Evolutionary conservation across 2,797 vertebrate genomes (phyloP).

Genomic region (Margarornis squamiger): DNA sequence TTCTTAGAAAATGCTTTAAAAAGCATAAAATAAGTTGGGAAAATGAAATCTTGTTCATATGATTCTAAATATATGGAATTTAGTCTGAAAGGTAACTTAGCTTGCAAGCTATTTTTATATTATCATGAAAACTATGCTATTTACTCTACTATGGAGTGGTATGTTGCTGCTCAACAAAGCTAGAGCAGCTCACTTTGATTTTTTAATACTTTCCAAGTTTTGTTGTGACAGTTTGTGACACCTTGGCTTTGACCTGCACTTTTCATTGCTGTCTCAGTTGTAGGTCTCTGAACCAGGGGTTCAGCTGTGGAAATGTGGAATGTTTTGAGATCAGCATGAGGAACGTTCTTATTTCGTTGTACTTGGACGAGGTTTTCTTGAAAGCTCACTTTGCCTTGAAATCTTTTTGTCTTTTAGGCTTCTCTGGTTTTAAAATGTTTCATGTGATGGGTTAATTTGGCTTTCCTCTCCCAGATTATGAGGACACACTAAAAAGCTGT

Average conservation of each 20-base stretch:
- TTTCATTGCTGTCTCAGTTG: not conserved
- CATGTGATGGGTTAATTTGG: not conserved
- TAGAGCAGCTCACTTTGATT: not conserved
- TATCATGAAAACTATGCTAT: not conserved
- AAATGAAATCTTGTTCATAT: not conserved
- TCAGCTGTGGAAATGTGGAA: not conserved
- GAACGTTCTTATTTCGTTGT: not conserved
- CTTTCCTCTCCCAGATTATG: not conserved
- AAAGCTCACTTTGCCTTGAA: not conserved
- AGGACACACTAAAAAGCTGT: not conserved
- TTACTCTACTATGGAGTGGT: not conserved
- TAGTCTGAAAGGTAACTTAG: conserved; percentile 17
- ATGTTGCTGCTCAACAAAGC: not conserved
- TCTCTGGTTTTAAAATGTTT: not conserved
- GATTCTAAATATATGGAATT: not conserved
- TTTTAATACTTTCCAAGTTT: not conserved
- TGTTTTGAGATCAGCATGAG: not conserved
- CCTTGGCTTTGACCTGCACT: not conserved
- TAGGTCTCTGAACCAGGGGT: not conserved
- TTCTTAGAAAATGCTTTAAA: conserved; percentile 11
- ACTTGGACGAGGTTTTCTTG: not conserved
- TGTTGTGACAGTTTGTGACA: not conserved
- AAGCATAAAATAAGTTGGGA: not conserved
- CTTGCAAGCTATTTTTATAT: conserved; percentile 46
- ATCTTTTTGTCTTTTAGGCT: not conserved